phyloP scores from a whole-genome alignment of 2,888 invertebrate genomes.

The Agrotis segetum region DNA sequence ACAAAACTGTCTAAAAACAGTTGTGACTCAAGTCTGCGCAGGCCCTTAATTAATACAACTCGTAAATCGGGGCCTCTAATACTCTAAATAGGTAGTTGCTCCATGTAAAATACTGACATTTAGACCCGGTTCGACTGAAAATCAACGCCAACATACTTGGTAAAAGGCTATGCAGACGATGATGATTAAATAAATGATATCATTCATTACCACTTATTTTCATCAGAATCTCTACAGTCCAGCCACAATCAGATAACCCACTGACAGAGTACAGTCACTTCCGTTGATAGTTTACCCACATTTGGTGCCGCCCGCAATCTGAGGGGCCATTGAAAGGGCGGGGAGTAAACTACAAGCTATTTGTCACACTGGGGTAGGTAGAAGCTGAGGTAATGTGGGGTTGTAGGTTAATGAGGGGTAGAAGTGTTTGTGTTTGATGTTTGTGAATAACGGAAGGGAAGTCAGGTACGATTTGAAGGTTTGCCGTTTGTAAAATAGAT shows the following conservation, averaged over 20 bases:
- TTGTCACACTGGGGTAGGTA: constrained; percentile 31
- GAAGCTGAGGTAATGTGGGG: constrained; percentile 9
- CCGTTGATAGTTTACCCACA: constrained; percentile 47
- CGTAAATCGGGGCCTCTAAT: too few species aligned
- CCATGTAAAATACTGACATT: too few species aligned
- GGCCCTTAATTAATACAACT: too few species aligned
- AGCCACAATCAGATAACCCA: constrained; percentile 50
- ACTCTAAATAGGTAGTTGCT: too few species aligned
- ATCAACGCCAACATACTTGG: too few species aligned
- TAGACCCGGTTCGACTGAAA: too few species aligned
- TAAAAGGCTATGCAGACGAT: too few species aligned
- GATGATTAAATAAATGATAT: not conserved
- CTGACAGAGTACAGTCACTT: constrained; percentile 47
- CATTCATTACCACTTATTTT: constrained; percentile 21
- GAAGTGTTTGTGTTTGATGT: constrained; percentile 15
- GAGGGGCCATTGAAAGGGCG: constrained; percentile 25
- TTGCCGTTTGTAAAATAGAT: not conserved
- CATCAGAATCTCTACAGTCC: not conserved
- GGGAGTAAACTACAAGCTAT: constrained; percentile 41
- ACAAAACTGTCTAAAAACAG: too few species aligned
- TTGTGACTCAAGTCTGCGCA: too few species aligned
- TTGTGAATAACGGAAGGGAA: constrained; percentile 7
- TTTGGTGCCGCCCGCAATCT: constrained; percentile 43
- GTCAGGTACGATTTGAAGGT: not conserved
- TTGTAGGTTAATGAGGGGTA: constrained; percentile 29